phyloP scores from a whole-genome alignment of 2,113 vertebrate genomes.

The Phrynosoma blainvillii region DNA sequence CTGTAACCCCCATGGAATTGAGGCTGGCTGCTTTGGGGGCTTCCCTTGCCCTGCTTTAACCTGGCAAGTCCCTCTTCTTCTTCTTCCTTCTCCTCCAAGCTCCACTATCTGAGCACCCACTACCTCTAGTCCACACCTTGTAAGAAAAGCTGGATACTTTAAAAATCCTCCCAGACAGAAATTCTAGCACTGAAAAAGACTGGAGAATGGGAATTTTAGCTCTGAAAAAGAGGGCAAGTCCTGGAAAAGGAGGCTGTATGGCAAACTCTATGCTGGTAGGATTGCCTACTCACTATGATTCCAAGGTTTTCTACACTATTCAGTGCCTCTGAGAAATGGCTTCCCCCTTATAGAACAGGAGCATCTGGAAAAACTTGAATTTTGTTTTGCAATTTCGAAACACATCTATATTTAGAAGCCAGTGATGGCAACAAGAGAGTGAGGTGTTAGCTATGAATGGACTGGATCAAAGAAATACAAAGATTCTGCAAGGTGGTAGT shows the following conservation, averaged over 20 bases:
- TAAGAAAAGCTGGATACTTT: too few relatives aligned
- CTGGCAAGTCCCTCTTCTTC: too few relatives aligned
- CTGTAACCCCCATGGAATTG: too few relatives aligned
- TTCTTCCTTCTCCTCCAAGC: too few relatives aligned
- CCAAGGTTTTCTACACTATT: background rate
- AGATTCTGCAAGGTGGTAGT: constrained; percentile 22
- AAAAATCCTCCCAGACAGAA: too few relatives aligned
- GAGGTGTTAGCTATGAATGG: constrained; percentile 62
- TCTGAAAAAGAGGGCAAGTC: too few relatives aligned
- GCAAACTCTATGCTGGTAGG: background rate
- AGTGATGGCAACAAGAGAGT: constrained; percentile 32
- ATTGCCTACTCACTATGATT: background rate
- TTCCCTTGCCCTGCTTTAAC: too few relatives aligned
- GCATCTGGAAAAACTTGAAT: background rate
- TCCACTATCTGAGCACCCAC: too few relatives aligned
- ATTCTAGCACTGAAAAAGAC: too few relatives aligned
- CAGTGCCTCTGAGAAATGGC: background rate
- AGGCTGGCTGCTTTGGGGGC: too few relatives aligned
- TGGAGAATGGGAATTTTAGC: too few relatives aligned
- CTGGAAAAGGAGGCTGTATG: background rate
- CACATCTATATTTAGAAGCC: constrained; percentile 61
- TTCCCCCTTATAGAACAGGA: background rate
- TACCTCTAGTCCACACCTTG: too few relatives aligned
- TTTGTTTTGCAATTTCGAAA: constrained; percentile 17
- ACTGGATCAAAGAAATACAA: constrained; percentile 37